Conservation (phyloP, 2,113 vertebrate genomes). For the Aviceda subcristata region DNA sequence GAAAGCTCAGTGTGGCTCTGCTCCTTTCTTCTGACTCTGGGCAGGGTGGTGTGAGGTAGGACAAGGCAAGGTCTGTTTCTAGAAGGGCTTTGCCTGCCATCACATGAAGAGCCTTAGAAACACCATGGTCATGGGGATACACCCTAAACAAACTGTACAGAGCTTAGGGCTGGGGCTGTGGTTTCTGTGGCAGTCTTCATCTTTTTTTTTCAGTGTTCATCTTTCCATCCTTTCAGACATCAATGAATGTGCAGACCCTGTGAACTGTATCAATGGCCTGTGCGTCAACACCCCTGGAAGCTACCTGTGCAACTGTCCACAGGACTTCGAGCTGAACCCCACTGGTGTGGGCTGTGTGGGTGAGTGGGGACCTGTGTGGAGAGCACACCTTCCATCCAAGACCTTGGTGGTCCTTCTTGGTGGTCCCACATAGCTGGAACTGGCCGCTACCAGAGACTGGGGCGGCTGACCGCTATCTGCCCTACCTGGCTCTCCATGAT, state of each 20-base stretch:
- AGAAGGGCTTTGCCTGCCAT: background rate
- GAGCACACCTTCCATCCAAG: background rate
- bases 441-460: background rate
- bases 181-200: background rate
- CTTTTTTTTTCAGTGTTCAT: background rate
- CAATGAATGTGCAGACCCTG: constrained; percentile 89
- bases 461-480: background rate
- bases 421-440: background rate
- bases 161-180: background rate
- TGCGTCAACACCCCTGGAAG: constrained; percentile 91
- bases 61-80: background rate
- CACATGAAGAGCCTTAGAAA: background rate
- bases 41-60: background rate
- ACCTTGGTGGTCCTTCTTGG: background rate
- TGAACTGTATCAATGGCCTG: constrained; percentile 91
- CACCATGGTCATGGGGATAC: rapidly evolving
- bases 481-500: background rate
- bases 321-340: constrained; percentile 92
- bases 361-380: constrained; percentile 61
- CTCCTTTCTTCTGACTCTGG: background rate
- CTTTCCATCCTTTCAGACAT: constrained; percentile 74
- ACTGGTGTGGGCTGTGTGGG: constrained; percentile 92
- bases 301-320: constrained; percentile 90
- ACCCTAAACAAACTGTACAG: background rate
- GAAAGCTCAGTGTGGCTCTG: background rate